Evolutionary conservation across 2,888 invertebrate species (phyloP).

Genomic region (Glaucopsyche alexis): DNA sequence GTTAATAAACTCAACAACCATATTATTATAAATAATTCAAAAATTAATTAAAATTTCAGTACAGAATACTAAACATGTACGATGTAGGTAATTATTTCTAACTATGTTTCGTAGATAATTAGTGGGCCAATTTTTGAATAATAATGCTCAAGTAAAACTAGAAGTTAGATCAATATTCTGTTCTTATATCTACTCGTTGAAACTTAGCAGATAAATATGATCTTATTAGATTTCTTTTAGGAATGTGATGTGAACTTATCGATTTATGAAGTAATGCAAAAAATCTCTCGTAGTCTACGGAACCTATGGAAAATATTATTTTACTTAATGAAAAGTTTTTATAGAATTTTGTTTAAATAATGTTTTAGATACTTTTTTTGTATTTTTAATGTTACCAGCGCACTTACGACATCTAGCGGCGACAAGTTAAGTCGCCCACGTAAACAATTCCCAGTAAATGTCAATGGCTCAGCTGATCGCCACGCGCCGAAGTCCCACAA

Average conservation of each 20-base stretch:
- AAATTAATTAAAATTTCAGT: conserved; percentile 8
- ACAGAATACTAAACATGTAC: not conserved
- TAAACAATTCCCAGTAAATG: conserved; percentile 74
- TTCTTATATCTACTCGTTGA: not conserved
- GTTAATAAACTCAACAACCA: conserved; percentile 14
- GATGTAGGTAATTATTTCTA: not conserved
- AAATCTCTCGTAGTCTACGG: not conserved
- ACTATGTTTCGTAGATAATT: conserved; percentile 8
- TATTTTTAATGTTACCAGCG: not conserved
- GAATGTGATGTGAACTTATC: not conserved
- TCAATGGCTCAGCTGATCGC: conserved; percentile 76
- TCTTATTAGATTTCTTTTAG: not conserved
- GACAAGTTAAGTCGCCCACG: conserved; percentile 51
- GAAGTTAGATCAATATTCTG: not conserved
- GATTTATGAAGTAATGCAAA: not conserved
- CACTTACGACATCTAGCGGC: conserved; percentile 63
- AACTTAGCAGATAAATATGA: not conserved
- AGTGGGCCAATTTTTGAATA: not conserved
- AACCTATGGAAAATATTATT: too few species aligned
- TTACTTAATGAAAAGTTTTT: too few species aligned
- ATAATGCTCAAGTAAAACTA: not conserved
- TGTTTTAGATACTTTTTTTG: too few species aligned
- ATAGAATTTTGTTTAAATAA: too few species aligned
- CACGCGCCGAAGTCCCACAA: conserved; percentile 57
- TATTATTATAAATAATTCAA: not conserved